Base-by-base conservation (phyloP, 2,888 invertebrate genomes). In the Phanerotoma sp. region DNA sequence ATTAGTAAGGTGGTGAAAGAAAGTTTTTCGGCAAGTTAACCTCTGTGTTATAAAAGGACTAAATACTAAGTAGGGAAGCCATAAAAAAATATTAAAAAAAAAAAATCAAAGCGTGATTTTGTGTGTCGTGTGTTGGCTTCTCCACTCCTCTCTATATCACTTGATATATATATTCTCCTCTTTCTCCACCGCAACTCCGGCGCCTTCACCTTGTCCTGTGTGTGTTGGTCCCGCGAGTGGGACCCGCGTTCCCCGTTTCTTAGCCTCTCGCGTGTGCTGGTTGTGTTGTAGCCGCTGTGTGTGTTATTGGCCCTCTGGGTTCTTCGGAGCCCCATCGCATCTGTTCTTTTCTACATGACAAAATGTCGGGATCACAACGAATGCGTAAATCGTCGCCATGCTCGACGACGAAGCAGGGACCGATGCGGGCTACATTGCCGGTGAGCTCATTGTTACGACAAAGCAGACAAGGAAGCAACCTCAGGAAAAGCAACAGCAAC, bases 361-460 rank as follows among this genome's bases (percentile, higher is more conserved):
- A 70, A 67, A 75, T 76, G 75, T 77, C 76, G 69, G 72, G 71
- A 57, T 74, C 76, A 57, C 74, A 76, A 67, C 71, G 76, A 64
- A 74, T 76, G 75, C 83, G 86, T 67, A 86, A 86, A 79, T 85
- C 86, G 71, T 84, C 86, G 56, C 86, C 87, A 70, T 84, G 83
- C 73, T 82, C 84, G 61, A 78, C 71, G 62, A 75, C 68, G 65
- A 82, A 83, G 74, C 81, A 81, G 66, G 88, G 87, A 51, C 88
- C 89, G 64, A 84, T 89, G 84, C 83, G 87, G 75, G 89, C 89
- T 55, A 89, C 88, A 57, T 80, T 89, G 72, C 88, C 89, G 66
- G 86, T 89, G 70, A 85, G 87, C 51, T 88, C 88, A 56, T 82
- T 88, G 61, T 81, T 88, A 76, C 84, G 87, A 72, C 82, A 82